Conservation (phyloP, 2,113 vertebrate species). For the Megaleporinus macrocephalus region DNA sequence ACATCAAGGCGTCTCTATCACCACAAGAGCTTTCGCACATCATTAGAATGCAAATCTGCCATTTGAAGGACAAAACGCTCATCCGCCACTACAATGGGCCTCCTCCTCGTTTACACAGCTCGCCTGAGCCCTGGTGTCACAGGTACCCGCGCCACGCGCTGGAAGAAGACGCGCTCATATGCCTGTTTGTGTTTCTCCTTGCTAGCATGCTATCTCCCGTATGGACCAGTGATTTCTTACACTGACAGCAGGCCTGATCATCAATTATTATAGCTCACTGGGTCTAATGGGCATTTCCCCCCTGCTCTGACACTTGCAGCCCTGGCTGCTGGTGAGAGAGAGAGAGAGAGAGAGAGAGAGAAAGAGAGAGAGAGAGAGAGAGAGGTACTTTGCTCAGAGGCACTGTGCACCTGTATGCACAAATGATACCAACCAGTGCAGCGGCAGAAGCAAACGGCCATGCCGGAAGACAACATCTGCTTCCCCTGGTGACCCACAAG, state of each 20-base stretch:
- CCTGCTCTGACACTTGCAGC: slow-evolving; percentile 50
- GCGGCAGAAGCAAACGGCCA: slow-evolving; percentile 61
- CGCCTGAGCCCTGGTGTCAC: neutral
- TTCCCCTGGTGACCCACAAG: slow-evolving; percentile 70
- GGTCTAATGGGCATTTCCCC: slow-evolving; percentile 65
- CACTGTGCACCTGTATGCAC: slow-evolving; percentile 71
- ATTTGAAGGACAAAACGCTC: slow-evolving; percentile 61
- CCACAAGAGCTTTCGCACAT: slow-evolving; percentile 44
- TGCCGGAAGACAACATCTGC: slow-evolving; percentile 82
- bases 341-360: slow-evolving; percentile 14
- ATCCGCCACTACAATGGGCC: slow-evolving; percentile 47
- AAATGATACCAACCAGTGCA: slow-evolving; percentile 70
- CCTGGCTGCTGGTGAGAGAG: slow-evolving; percentile 36
- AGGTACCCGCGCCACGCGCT: slow-evolving; percentile 21
- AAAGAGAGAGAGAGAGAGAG: slow-evolving; percentile 23
- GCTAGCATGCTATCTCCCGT: slow-evolving; percentile 51
- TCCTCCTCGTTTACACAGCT: slow-evolving; percentile 44
- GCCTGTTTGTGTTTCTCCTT: neutral
- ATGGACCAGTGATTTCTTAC: slow-evolving; percentile 74
- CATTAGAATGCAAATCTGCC: slow-evolving; percentile 63
- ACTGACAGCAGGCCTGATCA: slow-evolving; percentile 80
- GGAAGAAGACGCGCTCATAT: slow-evolving; percentile 18
- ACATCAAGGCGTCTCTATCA: slow-evolving; percentile 56
- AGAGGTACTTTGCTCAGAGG: slow-evolving; percentile 39
- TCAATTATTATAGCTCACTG: slow-evolving; percentile 85